Evolutionary conservation across 2,888 invertebrate species (phyloP), one percentile per base, ranked within the genome.

Genomic region (Tetramorium bicarinatum): DNA sequence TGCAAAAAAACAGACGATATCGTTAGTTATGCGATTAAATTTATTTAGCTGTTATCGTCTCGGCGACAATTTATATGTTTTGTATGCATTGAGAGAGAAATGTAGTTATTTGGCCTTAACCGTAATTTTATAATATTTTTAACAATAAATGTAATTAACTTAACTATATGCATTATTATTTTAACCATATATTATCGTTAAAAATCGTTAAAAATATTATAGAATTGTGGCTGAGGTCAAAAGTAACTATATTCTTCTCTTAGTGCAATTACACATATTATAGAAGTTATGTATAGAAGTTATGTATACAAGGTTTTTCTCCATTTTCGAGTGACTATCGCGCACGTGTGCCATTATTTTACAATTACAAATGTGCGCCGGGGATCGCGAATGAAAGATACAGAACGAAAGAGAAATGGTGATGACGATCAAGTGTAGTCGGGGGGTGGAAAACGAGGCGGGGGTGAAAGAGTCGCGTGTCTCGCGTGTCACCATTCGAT

Each of bases 401-500:
- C 21, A 66, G 75, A 34, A 64, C 21, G 44, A 56, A 61, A 61
- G 83, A 64, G 49, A 74, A 54, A 69, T 72, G 80, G 71, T 66
- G 84, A 61, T 61, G 81, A 62, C 71, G 75, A 75, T 75, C 44
- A 49, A 71, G 82, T 34, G 69, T 49, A 34, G 18, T 34, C 44
- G 49, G 62, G 62, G 62, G 74, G 67, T 15, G 54, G 34, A 69
- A 69, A 76, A 61, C 29, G 47, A 52, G 25, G 74, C 54, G 82
- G 72, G 69, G 76, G 87, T 80, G 85, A 86, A 84, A 89, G 86
- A 85, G 88, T 83, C 87, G 87, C 87, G 86, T 87, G 89, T 84
- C 84, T 88, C 89, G 87, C 85, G 79, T 88, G 89, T 83, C 87
- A 82, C 61, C 84, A 89, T 90, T 91, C 90, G 89, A 92, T 90